Evolutionary conservation across 2,888 invertebrate genomes (phyloP), one percentile per base, ranked within the genome.

Genomic region (Hyposoter dolosus): DNA sequence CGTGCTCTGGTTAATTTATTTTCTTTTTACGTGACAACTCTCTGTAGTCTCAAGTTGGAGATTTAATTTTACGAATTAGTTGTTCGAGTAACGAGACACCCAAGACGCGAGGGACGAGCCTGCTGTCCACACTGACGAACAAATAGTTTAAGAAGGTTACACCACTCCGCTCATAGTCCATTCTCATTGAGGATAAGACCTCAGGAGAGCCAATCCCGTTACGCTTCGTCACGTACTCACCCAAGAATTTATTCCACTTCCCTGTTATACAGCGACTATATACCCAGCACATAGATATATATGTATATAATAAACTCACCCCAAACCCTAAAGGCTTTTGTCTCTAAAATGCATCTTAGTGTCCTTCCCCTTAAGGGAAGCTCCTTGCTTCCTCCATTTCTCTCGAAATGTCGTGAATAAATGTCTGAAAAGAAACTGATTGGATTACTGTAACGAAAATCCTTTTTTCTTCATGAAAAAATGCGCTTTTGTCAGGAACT

Each of bases 51-150:
- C 60, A 63, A 83, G 68, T 17, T 40, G 77, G 32, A 56, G 80
- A 86, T 83, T 83, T 79, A 86, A 86, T 83, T 83, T 83, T 68
- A 12, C 83, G 86, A 77, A 86, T 86, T 83, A 86, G 80, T 77
- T 28, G 17, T 69, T 66, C 80, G 72, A 71, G 77, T 83, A 66
- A 78, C 53, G 28, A 50, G 81, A 78, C 60, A 83, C 77, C 68
- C 43, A 60, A 81, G 45, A 47, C 65, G 66, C 60, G 6, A 3
- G 3, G 60, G 63, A 63, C 40, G 7, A 7, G 6, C 6, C 7
- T 7, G 47, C 50, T 15, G 23, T 69, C 17, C 69, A 82, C 47
- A 66, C 56, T 19, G 40, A 86, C 76, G 86, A 66, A 3, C 40
- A 82, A 78, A 83, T 82, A 45, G 77, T 74, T 82, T 80, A 60